Conservation (phyloP, 2,797 vertebrate genomes). For the Leptoclinus maculatus region DNA sequence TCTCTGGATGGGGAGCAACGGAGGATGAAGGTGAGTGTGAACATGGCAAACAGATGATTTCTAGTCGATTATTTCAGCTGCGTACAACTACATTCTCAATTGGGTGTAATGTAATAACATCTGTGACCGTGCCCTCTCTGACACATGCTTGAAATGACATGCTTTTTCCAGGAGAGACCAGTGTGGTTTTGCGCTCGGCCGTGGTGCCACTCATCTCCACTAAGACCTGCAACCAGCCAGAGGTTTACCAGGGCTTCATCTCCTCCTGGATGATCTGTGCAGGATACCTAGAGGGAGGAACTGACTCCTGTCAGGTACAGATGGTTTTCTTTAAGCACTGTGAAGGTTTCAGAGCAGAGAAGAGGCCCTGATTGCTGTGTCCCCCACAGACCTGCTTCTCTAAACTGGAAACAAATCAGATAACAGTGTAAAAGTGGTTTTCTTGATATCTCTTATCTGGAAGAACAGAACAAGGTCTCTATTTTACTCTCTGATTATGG, state of each 20-base stretch:
- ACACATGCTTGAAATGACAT: neutral
- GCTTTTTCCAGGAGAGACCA: constrained; percentile 85
- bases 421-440: too few relatives aligned
- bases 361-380: neutral
- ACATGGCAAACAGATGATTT: neutral
- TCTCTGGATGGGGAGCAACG: constrained; percentile 96
- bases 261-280: constrained; percentile 95
- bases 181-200: constrained; percentile 88
- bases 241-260: constrained; percentile 90
- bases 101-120: neutral
- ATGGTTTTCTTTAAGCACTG: neutral
- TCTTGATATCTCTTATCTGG: too few relatives aligned
- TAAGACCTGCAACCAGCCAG: constrained; percentile 89
- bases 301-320: constrained; percentile 93
- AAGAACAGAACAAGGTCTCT: too few relatives aligned
- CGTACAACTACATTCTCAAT: neutral
- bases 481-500: too few relatives aligned
- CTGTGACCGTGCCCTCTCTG: neutral
- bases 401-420: too few relatives aligned
- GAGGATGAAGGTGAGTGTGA: constrained; percentile 88
- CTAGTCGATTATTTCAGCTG: neutral
- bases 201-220: constrained; percentile 91
- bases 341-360: neutral
- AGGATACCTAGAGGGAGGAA: constrained; percentile 92
- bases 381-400: too few relatives aligned